Conservation (phyloP, 1,140 invertebrate species). For the Amyelois transitella region DNA sequence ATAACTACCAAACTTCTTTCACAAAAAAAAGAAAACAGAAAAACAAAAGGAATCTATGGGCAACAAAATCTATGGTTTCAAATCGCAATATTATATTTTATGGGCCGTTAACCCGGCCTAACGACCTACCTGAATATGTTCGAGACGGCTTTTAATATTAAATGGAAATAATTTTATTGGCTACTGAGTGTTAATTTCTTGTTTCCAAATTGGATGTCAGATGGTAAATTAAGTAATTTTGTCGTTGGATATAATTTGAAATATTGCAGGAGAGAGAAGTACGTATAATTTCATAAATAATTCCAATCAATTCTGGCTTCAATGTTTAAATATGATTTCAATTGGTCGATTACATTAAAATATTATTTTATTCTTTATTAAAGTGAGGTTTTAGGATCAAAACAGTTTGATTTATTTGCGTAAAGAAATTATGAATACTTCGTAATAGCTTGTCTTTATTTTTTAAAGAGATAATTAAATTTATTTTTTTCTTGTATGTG, state of each 20-base stretch:
- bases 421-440: too few relatives aligned
- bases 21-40: not conserved
- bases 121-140: constrained; percentile 1
- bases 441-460: too few relatives aligned
- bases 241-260: not conserved
- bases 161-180: constrained; percentile 19
- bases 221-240: not conserved
- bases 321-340: too few relatives aligned
- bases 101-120: constrained; percentile 3
- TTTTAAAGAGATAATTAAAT: too few relatives aligned
- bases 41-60: not conserved
- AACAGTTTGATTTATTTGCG: too few relatives aligned
- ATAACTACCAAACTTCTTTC: not conserved
- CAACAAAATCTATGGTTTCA: not conserved
- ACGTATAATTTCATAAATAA: too few relatives aligned
- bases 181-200: constrained; percentile 18
- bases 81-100: constrained; percentile 8
- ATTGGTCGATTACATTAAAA: too few relatives aligned
- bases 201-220: constrained; percentile 19
- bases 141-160: not conserved
- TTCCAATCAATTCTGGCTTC: too few relatives aligned
- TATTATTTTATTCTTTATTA: too few relatives aligned
- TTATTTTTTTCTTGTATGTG: too few relatives aligned
- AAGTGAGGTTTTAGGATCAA: too few relatives aligned
- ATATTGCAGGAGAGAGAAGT: not conserved